A percentile compares a stretch with the other conserved stretches of the same genome.
These are phyloP conservation scores for Sorex maritimensis DNA, from an alignment of 2,797 vertebrate species.

Conservation along the genomic window DNA sequence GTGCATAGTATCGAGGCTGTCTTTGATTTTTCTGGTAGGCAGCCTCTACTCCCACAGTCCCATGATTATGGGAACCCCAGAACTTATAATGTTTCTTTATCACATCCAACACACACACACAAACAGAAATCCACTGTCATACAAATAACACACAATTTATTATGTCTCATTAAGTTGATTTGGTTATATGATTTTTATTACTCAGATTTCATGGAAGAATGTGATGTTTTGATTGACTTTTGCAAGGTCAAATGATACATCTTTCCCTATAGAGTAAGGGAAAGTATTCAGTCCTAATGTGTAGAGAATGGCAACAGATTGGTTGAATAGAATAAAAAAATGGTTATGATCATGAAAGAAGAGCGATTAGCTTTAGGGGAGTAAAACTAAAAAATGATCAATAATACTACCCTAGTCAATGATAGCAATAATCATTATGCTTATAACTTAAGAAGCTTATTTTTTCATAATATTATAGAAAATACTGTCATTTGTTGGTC, in stretches of 20 bases:
- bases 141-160: background rate
- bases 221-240: background rate
- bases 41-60: background rate
- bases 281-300: background rate
- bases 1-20: background rate
- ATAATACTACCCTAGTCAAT: background rate
- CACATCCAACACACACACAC: background rate
- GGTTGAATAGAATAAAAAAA: background rate
- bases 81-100: background rate
- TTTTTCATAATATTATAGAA: background rate
- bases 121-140: background rate
- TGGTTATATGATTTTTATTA: background rate
- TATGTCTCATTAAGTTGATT: background rate
- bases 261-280: background rate
- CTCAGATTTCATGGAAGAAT: background rate
- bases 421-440: background rate
- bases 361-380: background rate
- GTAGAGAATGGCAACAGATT: background rate
- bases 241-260: too few relatives aligned
- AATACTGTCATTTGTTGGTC: background rate
- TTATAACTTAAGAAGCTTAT: background rate
- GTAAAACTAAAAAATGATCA: background rate
- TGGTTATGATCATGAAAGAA: background rate
- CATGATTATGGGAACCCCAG: background rate
- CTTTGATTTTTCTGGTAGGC: background rate